Evolutionary conservation across 1,140 invertebrate genomes (phyloP), one percentile per base, ranked within the genome.

Genomic region (Augochlora pura): DNA sequence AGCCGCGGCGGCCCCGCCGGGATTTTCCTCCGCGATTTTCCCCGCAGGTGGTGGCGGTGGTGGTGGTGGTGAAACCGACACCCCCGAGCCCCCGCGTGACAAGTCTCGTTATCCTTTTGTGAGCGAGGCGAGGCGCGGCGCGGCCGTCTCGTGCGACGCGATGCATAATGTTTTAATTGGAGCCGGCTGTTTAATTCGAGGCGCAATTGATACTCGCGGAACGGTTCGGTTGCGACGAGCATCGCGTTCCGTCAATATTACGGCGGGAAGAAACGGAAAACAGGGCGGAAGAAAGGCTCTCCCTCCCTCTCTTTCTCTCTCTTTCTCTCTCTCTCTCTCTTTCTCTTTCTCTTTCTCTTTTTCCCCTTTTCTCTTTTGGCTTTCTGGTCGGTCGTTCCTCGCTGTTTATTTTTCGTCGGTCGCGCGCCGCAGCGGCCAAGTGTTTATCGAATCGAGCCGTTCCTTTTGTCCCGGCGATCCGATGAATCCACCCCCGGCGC

Each of bases 141-240:
- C n/a, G 32, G 38, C 2, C 32, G 69, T 74, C 69, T 83, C 74
- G 62, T 80, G 83, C 81, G 68, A 86, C 39, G 75, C 74, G 84
- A 81, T 79, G 84, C 78, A 81, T 86, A 80, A 84, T 84, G 67
- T 86, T 87, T 86, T 86, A 87, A 87, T 87, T 87, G 79, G 71
- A 74, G 62, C 60, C 59, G 54, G 39, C 75, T 83, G 27, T 87
- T 87, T 79, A 86, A 81, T 84, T 63, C 65, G 18, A 38, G 71
- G 70, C 77, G 73, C 68, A 54, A 82, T 86, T 84, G 82, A 86
- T 87, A 79, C 74, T 67, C 70, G 25, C 23, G 70, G 65, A n/a
- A 77, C 64, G 73, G 79, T 81, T 72, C 79, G 46, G 68, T 73
- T 73, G 49, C 39, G 52, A 7, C 73, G 71, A 65, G 77, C 52